phyloP scores from a whole-genome alignment of 2,113 vertebrate genomes.

The Scolopax mira region DNA sequence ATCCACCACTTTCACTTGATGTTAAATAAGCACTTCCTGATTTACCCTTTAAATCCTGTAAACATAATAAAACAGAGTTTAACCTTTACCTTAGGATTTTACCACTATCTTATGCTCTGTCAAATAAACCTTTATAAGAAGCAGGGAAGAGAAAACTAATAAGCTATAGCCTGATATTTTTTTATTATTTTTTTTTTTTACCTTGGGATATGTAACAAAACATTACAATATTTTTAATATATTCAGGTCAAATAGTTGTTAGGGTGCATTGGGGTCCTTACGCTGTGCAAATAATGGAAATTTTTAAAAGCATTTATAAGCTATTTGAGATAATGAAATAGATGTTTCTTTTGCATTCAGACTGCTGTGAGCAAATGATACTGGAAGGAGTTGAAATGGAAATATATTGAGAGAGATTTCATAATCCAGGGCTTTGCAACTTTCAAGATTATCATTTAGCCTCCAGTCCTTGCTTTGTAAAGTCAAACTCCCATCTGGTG shows the following conservation, averaged over 20 bases:
- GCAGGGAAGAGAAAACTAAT: conserved; percentile 80
- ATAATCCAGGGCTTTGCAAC: conserved; percentile 63
- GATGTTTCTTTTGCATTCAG: conserved; percentile 62
- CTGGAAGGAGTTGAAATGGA: conserved; percentile 64
- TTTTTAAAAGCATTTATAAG: conserved; percentile 63
- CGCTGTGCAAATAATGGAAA: conserved; percentile 64
- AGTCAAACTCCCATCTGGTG: background rate
- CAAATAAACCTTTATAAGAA: conserved; percentile 78
- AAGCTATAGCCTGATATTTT: conserved; percentile 59
- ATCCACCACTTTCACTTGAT: conserved; percentile 88
- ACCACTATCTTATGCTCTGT: conserved; percentile 71
- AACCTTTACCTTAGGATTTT: conserved; percentile 89
- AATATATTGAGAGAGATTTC: conserved; percentile 59
- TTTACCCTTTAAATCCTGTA: conserved; percentile 85
- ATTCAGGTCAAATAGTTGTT: conserved; percentile 73
- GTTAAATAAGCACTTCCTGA: conserved; percentile 86
- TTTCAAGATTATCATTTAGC: conserved; percentile 48
- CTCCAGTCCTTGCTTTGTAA: conserved; percentile 24
- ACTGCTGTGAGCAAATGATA: conserved; percentile 38
- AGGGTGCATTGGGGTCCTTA: conserved; percentile 37
- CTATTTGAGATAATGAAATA: conserved; percentile 73
- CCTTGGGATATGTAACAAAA: conserved; percentile 77
- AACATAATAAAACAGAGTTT: conserved; percentile 83
- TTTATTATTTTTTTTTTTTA: conserved; percentile 60
- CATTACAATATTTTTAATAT: conserved; percentile 82